A percentile compares a stretch with the other conserved stretches of the same genome.
Evolutionary conservation across 2,888 invertebrate genomes (phyloP).

Genomic region (Apotomis turbidana): DNA sequence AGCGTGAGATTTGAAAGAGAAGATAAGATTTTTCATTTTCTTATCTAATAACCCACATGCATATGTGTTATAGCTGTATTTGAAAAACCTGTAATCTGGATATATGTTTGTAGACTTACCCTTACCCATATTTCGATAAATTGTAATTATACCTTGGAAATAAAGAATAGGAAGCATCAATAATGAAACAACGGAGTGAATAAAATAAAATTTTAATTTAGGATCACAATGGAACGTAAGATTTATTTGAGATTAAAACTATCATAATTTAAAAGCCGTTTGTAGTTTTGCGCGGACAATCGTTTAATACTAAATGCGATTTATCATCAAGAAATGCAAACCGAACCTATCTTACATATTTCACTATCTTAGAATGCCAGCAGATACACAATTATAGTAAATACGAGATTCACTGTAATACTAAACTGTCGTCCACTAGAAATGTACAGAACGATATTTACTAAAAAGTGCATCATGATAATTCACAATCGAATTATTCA

Average conservation of each 20-base stretch:
- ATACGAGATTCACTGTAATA: not conserved
- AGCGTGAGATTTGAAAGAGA: too few species aligned
- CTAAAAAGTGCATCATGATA: slow-evolving; percentile 29
- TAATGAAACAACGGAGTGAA: slow-evolving; percentile 60
- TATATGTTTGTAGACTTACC: too few species aligned
- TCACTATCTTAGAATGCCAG: slow-evolving; percentile 25
- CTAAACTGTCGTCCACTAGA: slow-evolving; percentile 15
- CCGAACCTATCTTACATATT: slow-evolving; percentile 35
- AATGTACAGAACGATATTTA: slow-evolving; percentile 25
- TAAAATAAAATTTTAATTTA: slow-evolving; percentile 78
- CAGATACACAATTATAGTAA: slow-evolving; percentile 10
- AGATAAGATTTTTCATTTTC: too few species aligned
- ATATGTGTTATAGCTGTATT: too few species aligned
- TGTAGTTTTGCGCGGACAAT: slow-evolving; percentile 24
- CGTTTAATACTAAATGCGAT: slow-evolving; percentile 44
- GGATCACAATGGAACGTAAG: slow-evolving; percentile 71
- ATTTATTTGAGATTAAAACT: slow-evolving; percentile 59
- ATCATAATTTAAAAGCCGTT: slow-evolving; percentile 49
- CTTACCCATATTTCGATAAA: too few species aligned
- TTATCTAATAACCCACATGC: too few species aligned
- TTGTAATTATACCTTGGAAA: not conserved
- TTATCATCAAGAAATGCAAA: slow-evolving; percentile 44
- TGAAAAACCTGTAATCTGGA: too few species aligned
- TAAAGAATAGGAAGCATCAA: not conserved
- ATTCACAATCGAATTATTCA: slow-evolving; percentile 38